Conservation (phyloP, 2,797 vertebrate genomes). For the Ispidina picta region DNA sequence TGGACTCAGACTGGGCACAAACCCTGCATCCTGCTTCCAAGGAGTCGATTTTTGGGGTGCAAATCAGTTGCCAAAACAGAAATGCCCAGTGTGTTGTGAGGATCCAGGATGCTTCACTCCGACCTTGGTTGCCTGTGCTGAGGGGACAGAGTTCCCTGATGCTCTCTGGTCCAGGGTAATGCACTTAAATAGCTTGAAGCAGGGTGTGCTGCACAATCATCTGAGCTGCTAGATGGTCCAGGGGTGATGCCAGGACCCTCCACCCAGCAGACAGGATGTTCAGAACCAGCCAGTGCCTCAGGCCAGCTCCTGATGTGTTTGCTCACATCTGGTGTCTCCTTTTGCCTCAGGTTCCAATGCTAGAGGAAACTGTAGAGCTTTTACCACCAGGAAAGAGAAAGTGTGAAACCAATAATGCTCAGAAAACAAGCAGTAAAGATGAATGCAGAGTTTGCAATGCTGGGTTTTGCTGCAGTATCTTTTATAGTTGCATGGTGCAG, state of each 20-base stretch:
- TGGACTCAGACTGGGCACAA: neutral
- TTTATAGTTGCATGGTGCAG: neutral
- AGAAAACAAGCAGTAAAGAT: neutral
- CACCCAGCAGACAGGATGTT: neutral
- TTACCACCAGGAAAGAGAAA: neutral
- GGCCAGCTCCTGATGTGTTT: neutral
- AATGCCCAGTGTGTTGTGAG: fast-evolving
- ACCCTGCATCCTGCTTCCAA: neutral
- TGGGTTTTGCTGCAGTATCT: neutral
- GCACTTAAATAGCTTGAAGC: neutral
- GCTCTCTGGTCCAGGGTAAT: neutral
- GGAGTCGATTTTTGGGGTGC: neutral
- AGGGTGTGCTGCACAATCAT: neutral
- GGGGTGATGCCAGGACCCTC: neutral
- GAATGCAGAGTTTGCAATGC: neutral
- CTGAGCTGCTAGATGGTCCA: neutral
- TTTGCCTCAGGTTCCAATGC: neutral
- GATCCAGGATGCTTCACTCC: neutral
- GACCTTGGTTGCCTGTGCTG: neutral
- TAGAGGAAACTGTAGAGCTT: neutral
- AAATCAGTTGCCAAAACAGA: neutral
- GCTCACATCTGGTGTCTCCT: neutral
- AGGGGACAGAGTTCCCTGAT: neutral
- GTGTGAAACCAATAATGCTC: neutral
- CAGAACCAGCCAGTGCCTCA: neutral